Evolutionary conservation across 2,113 vertebrate species (phyloP).

Genomic region (Tor tambroides): DNA sequence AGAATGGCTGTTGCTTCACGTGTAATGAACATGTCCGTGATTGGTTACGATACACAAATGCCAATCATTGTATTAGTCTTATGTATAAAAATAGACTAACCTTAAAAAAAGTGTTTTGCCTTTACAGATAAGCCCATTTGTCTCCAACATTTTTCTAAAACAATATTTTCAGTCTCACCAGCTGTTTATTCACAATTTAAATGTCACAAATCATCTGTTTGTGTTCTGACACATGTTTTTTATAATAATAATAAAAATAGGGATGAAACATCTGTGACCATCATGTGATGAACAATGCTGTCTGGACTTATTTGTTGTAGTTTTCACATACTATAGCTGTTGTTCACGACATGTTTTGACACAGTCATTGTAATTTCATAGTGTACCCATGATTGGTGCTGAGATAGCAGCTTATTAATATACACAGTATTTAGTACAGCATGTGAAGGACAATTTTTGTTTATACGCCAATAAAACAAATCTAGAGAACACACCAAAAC

Average conservation of each 20-base stretch:
- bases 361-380: neutral
- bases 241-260: constrained; percentile 33
- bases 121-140: neutral
- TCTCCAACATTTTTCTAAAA: neutral
- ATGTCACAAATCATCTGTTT: constrained; percentile 28
- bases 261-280: constrained; percentile 36
- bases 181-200: constrained; percentile 26
- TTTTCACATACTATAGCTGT: neutral
- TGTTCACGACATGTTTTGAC: constrained; percentile 4
- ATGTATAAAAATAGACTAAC: too few relatives aligned
- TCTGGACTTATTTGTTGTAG: constrained; percentile 23
- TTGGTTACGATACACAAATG: neutral
- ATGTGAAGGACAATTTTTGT: neutral
- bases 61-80: too few relatives aligned
- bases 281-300: constrained; percentile 21
- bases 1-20: neutral
- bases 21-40: too few relatives aligned
- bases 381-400: neutral
- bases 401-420: constrained; percentile 2
- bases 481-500: constrained; percentile 10
- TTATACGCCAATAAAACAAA: constrained; percentile 1
- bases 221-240: constrained; percentile 41
- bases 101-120: neutral
- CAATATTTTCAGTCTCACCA: constrained; percentile 11
- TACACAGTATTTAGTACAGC: constrained; percentile 22